Evolutionary conservation across 2,888 invertebrate species (phyloP).

Genomic region (Amphipyra tragopoginis): DNA sequence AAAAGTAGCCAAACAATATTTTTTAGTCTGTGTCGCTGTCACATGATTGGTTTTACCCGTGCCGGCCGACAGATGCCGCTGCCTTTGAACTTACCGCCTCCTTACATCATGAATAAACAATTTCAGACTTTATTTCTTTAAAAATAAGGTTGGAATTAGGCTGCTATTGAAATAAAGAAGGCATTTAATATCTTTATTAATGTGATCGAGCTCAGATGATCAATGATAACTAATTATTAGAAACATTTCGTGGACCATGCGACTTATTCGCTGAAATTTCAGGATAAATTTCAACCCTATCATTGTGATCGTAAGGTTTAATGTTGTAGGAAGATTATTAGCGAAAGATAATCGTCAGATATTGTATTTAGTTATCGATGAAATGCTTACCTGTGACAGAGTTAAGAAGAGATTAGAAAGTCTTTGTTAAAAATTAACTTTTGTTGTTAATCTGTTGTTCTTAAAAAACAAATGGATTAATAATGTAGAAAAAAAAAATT

Average conservation of each 20-base stretch:
- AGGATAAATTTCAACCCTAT: conserved; percentile 38
- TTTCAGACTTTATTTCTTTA: conserved; percentile 9
- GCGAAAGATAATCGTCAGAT: conserved; percentile 82
- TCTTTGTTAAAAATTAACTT: conserved; percentile 12
- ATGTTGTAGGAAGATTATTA: conserved; percentile 51
- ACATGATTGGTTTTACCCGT: conserved; percentile 83
- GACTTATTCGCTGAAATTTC: conserved; percentile 36
- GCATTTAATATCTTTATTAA: conserved; percentile 64
- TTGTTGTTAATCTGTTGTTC: conserved; percentile 18
- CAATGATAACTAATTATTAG: conserved; percentile 64
- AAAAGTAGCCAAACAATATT: conserved; percentile 59
- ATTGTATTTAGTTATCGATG: conserved; percentile 87
- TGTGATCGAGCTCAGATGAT: conserved; percentile 64
- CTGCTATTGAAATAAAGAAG: conserved; percentile 45
- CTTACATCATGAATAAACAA: conserved; percentile 18
- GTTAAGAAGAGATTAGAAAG: conserved; percentile 58
- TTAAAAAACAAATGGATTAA: conserved; percentile 29
- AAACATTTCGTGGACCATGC: conserved; percentile 60
- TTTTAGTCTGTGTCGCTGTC: conserved; percentile 73
- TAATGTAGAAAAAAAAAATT: conserved; percentile 4
- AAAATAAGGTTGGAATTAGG: conserved; percentile 13
- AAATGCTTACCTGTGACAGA: conserved; percentile 65
- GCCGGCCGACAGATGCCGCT: conserved; percentile 77
- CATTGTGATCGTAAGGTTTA: background rate
- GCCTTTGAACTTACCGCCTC: conserved; percentile 81